phyloP scores from a whole-genome alignment of 2,113 vertebrate species.

The Halcyon senegalensis region DNA sequence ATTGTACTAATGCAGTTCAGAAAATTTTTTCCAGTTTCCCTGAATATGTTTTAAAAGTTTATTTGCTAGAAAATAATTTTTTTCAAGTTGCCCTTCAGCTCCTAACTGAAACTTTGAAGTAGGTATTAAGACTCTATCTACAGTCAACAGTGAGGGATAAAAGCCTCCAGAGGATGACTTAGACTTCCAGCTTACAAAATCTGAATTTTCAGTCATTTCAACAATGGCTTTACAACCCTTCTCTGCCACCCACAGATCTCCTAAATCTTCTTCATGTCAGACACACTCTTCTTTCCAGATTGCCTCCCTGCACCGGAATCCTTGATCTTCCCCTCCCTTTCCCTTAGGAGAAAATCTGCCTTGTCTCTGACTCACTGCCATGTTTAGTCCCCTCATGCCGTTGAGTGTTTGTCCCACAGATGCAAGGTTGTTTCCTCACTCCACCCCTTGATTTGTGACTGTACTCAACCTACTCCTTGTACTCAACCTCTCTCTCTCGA shows the following conservation, averaged over 20 bases:
- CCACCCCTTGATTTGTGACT: neutral
- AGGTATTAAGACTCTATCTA: neutral
- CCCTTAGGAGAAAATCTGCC: slow-evolving; percentile 8
- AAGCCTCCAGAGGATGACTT: neutral
- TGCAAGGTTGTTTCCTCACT: neutral
- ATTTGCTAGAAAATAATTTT: neutral
- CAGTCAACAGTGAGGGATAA: neutral
- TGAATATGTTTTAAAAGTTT: neutral
- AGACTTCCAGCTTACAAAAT: neutral
- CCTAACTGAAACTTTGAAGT: neutral
- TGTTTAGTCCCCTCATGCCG: neutral
- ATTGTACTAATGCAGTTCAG: neutral
- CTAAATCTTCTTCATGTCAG: neutral
- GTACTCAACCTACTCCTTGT: neutral
- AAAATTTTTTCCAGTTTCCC: neutral
- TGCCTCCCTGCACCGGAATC: neutral
- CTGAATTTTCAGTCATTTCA: neutral
- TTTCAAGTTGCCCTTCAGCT: neutral
- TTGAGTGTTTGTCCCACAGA: neutral
- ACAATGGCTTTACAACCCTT: neutral
- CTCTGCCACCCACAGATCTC: neutral
- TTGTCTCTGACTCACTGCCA: slow-evolving; percentile 4
- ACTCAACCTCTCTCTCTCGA: neutral
- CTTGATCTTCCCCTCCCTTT: slow-evolving; percentile 30
- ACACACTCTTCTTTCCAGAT: neutral